A percentile compares a stretch with the other conserved stretches of the same genome.
Evolutionary conservation across 2,888 invertebrate genomes (phyloP).

Genomic region (Drosophila multiciliata): DNA sequence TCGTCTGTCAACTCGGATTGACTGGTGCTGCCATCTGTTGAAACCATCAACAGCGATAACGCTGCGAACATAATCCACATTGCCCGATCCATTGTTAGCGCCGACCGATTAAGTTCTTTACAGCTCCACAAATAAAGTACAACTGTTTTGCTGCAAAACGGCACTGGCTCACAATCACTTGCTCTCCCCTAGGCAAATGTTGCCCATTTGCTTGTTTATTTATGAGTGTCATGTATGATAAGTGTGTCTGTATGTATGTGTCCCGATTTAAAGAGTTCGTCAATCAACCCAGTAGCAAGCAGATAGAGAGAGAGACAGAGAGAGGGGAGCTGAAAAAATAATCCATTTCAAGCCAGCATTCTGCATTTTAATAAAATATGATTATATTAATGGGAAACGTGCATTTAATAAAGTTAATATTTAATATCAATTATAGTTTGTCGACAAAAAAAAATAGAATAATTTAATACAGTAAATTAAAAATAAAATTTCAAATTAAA

Average conservation of each 20-base stretch:
- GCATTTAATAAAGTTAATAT: background rate
- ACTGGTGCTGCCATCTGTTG: background rate
- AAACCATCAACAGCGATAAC: conserved; percentile 23
- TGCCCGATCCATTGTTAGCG: conserved; percentile 38
- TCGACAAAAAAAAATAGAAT: too few species aligned
- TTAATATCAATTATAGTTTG: background rate
- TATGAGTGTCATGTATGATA: background rate
- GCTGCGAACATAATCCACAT: conserved; percentile 11
- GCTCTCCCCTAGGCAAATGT: conserved; percentile 19
- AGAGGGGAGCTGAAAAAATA: background rate
- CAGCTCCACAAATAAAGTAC: conserved; percentile 58
- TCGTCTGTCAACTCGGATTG: conserved; percentile 16
- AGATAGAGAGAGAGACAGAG: background rate
- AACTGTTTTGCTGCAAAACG: conserved; percentile 51
- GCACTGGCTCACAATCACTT: background rate
- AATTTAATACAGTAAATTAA: background rate
- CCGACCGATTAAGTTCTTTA: conserved; percentile 25
- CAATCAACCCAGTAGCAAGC: conserved; percentile 28
- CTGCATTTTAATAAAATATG: background rate
- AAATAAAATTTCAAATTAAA: background rate
- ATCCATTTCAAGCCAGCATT: background rate
- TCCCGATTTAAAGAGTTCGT: background rate
- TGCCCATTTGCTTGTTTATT: conserved; percentile 16
- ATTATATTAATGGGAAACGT: background rate
- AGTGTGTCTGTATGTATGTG: background rate